phyloP scores from a whole-genome alignment of 2,113 vertebrate species.

The Rhabdomys dilectus region DNA sequence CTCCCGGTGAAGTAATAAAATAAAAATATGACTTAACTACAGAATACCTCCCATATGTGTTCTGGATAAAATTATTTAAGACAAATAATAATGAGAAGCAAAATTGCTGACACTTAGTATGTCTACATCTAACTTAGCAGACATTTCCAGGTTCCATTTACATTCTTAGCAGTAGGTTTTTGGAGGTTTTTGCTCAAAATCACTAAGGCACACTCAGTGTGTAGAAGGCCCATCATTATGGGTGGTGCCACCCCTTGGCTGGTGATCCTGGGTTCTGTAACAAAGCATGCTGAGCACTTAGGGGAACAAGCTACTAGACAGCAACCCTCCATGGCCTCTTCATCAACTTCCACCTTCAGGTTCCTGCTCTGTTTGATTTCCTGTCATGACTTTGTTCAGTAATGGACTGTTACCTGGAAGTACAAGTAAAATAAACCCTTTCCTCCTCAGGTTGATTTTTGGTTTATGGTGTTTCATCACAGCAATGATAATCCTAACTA shows the following conservation, averaged over 20 bases:
- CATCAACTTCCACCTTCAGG: neutral
- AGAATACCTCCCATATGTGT: neutral
- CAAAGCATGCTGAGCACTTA: neutral
- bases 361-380: neutral
- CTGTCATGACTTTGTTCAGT: neutral
- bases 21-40: neutral
- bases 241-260: neutral
- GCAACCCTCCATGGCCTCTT: neutral
- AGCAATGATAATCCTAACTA: neutral
- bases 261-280: neutral
- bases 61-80: neutral
- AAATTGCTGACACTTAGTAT: neutral
- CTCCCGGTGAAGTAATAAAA: neutral
- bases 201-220: neutral
- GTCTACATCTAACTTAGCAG: neutral
- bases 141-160: neutral
- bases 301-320: neutral
- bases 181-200: neutral
- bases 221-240: neutral
- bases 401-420: neutral
- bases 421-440: neutral
- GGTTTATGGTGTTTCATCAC: neutral
- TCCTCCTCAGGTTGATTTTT: neutral
- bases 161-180: neutral
- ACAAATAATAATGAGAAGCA: neutral